phyloP scores from a whole-genome alignment of 1,140 invertebrate genomes.

The Dermatophagoides farinae region DNA sequence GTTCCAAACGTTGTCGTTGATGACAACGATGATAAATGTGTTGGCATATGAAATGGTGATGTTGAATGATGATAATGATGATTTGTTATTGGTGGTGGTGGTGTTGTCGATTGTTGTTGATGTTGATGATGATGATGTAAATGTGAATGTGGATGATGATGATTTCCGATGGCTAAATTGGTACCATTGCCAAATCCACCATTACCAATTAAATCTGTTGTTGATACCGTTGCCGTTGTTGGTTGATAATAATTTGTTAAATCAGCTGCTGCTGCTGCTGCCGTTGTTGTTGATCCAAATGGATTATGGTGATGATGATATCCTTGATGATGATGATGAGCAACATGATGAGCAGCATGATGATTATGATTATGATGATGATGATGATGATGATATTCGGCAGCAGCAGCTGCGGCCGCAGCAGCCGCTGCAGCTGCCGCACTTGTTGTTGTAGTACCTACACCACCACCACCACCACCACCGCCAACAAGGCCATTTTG shows the following conservation, averaged over 20 bases:
- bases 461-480: not conserved
- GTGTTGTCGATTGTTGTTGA: too few relatives aligned
- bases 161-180: conserved; percentile 38
- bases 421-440: not conserved
- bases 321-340: not conserved
- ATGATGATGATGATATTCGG: conserved; percentile 5
- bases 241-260: too few relatives aligned
- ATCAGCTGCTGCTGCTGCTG: too few relatives aligned
- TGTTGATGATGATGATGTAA: too few relatives aligned
- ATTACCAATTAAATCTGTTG: not conserved
- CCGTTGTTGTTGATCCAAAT: conserved; percentile 32
- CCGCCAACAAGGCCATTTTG: not conserved
- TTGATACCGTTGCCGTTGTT: too few relatives aligned
- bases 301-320: conserved; percentile 24
- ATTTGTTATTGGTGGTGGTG: too few relatives aligned
- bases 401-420: not conserved
- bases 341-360: too few relatives aligned
- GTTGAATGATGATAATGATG: too few relatives aligned
- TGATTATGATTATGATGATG: not conserved
- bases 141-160: conserved; percentile 40
- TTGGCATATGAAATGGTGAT: too few relatives aligned
- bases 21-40: not conserved
- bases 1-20: conserved; percentile 5
- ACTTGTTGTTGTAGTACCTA: too few relatives aligned
- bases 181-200: not conserved